A percentile compares a stretch with the other conserved stretches of the same genome.
phyloP scores from a whole-genome alignment of 2,888 invertebrate genomes.

The Laothoe populi region DNA sequence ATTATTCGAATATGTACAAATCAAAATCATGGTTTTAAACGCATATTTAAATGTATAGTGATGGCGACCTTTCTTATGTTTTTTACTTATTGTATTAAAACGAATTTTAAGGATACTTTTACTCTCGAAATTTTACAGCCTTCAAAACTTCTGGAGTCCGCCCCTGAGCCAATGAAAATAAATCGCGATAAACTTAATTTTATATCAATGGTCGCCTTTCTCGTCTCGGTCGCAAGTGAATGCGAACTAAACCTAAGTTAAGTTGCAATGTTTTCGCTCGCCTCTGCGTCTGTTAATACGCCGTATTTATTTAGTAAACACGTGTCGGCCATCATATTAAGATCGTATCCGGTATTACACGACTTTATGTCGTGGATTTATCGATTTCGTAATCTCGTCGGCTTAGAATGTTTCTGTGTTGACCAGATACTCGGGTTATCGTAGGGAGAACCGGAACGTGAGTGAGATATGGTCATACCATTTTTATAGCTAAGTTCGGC shows the following conservation, averaged over 20 bases:
- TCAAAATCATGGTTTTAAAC: too few species aligned
- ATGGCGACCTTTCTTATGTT: too few species aligned
- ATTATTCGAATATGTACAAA: too few species aligned
- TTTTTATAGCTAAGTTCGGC: too few species aligned
- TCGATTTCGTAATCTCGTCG: conserved; percentile 43
- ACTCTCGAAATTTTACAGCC: too few species aligned
- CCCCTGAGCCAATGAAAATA: too few species aligned
- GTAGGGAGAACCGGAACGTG: background rate
- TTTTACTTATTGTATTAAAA: too few species aligned
- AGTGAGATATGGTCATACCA: background rate
- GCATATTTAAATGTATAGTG: too few species aligned
- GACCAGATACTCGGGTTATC: background rate
- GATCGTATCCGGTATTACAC: conserved; percentile 47
- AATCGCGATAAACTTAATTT: too few species aligned
- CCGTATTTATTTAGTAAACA: conserved; percentile 22
- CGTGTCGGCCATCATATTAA: conserved; percentile 35
- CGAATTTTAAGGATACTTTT: too few species aligned
- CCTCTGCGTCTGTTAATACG: background rate
- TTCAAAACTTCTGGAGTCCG: too few species aligned
- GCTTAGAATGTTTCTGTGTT: conserved; percentile 20
- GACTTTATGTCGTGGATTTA: conserved; percentile 47
- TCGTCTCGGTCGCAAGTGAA: background rate
- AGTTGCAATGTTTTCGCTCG: background rate
- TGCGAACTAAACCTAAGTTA: background rate
- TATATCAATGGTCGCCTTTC: too few species aligned